These are phyloP conservation scores for Leptinotarsa tumamoca DNA, from an alignment of 2,888 invertebrate genomes.

Conservation along the genomic window DNA sequence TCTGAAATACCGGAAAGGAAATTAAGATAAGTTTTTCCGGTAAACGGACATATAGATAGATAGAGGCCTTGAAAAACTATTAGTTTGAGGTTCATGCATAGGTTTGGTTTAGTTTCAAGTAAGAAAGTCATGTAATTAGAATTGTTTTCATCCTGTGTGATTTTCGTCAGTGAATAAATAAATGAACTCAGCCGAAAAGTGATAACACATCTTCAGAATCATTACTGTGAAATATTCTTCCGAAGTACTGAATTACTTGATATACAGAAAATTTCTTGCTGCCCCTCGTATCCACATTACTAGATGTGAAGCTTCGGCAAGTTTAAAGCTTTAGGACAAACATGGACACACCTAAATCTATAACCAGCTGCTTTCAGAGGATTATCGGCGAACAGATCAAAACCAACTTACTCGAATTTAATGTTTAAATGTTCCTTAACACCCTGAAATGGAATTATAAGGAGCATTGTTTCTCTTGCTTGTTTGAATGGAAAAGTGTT, in stretches of 20 bases:
- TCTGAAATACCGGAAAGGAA: no score
- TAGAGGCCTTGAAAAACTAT: no score
- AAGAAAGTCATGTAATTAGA: no score
- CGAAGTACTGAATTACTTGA: not conserved
- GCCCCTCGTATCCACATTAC: conserved; percentile 58
- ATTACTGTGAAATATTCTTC: no score
- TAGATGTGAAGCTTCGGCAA: conserved; percentile 58
- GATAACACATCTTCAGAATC: no score
- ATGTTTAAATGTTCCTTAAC: conserved; percentile 58
- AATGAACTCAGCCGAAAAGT: no score
- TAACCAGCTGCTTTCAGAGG: conserved; percentile 64
- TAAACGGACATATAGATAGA: no score
- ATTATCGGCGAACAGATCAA: conserved; percentile 66
- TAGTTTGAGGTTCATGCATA: no score
- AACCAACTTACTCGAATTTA: conserved; percentile 63
- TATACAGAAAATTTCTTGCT: not conserved
- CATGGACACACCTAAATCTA: conserved; percentile 68
- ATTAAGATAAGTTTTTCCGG: no score
- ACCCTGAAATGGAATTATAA: conserved; percentile 44
- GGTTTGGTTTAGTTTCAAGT: no score
- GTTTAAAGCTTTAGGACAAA: conserved; percentile 67
- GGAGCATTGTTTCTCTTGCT: conserved; percentile 38
- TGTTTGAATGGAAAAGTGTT: not conserved
- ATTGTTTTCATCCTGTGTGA: no score
- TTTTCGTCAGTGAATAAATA: no score